phyloP scores from a whole-genome alignment of 2,797 vertebrate genomes.

The Schizopygopsis pylzovi region DNA sequence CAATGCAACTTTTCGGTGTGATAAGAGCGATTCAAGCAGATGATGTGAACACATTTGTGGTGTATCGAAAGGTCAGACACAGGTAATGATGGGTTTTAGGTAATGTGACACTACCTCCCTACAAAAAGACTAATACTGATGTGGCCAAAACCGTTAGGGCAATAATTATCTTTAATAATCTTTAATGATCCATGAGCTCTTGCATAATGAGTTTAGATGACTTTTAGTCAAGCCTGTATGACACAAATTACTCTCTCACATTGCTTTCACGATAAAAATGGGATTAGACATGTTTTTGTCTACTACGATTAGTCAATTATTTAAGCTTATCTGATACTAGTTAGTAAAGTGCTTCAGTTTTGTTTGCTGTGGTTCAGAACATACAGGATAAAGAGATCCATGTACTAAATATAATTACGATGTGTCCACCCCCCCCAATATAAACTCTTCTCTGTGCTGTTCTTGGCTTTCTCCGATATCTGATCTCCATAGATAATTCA shows the following conservation, averaged over 20 bases:
- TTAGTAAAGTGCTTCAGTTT: not conserved
- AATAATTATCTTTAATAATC: not conserved
- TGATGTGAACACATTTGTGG: not conserved
- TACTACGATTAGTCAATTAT: not conserved
- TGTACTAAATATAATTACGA: not conserved
- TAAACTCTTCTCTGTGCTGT: slow-evolving; percentile 4
- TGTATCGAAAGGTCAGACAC: slow-evolving; percentile 1
- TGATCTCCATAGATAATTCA: slow-evolving; percentile 52
- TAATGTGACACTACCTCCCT: slow-evolving; percentile 5
- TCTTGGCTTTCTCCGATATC: slow-evolving; percentile 37
- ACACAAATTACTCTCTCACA: not conserved
- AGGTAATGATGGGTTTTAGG: not conserved
- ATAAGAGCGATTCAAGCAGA: slow-evolving; percentile 1
- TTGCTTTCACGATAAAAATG: not conserved
- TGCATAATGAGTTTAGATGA: not conserved
- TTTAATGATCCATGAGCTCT: slow-evolving; percentile 18
- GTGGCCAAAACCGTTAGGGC: not conserved
- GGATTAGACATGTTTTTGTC: not conserved
- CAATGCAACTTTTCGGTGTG: not conserved
- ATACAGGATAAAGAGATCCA: not conserved
- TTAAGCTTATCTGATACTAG: not conserved
- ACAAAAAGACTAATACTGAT: not conserved
- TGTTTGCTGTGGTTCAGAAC: not conserved
- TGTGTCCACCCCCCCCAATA: not conserved
- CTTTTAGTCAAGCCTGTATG: not conserved